phyloP scores from a whole-genome alignment of 2,888 invertebrate species.

The Parascotia fuliginaria region DNA sequence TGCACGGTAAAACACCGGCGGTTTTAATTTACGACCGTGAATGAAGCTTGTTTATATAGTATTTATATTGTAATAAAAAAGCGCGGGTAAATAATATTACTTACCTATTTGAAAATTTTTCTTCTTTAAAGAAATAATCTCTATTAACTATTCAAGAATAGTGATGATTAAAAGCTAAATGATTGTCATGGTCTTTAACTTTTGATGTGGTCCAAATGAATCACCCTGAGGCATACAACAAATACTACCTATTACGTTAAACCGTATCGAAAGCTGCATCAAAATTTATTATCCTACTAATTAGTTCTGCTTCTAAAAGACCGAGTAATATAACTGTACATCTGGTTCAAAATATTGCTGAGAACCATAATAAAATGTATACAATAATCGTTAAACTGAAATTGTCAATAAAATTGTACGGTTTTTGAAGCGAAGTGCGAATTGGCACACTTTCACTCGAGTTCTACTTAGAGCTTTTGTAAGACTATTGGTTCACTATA shows the following conservation, averaged over 20 bases:
- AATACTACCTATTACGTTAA: neutral
- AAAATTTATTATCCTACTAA: neutral
- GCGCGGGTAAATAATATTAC: no score
- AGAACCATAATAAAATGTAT: constrained; percentile 3
- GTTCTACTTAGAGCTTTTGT: constrained; percentile 28
- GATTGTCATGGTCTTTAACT: no score
- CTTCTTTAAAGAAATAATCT: no score
- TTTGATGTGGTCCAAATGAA: neutral
- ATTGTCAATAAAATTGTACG: constrained; percentile 27
- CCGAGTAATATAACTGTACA: neutral
- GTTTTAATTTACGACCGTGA: neutral
- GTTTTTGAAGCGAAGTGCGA: constrained; percentile 12
- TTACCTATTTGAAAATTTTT: no score
- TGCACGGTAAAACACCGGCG: neutral
- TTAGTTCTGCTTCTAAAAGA: neutral
- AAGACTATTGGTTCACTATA: constrained; percentile 17
- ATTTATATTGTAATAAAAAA: no score
- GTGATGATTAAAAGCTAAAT: no score
- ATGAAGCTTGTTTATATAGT: neutral
- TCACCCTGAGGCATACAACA: neutral
- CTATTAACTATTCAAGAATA: no score
- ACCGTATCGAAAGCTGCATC: neutral
- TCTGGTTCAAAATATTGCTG: neutral
- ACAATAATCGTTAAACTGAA: constrained; percentile 24
- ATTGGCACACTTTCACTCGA: constrained; percentile 27